These are phyloP conservation scores for Bicyclus anynana DNA, from an alignment of 1,140 invertebrate species.

Conservation along the genomic window DNA sequence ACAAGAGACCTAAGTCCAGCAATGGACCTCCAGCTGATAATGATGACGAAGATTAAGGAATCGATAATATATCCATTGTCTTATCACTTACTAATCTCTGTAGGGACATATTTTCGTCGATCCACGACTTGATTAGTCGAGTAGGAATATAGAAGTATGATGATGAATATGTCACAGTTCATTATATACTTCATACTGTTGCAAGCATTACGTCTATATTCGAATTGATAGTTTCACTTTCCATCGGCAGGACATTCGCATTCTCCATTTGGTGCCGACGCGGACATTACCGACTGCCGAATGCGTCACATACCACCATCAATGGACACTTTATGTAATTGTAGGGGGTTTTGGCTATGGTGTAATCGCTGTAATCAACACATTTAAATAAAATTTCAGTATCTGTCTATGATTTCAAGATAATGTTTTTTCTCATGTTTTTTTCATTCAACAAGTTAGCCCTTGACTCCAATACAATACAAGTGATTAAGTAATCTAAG, in stretches of 20 bases:
- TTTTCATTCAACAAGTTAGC: too few species aligned
- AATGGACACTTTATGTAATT: conserved; percentile 57
- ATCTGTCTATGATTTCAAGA: too few species aligned
- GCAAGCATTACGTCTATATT: conserved; percentile 67
- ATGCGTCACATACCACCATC: conserved; percentile 51
- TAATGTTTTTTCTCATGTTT: too few species aligned
- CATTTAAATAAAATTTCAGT: too few species aligned
- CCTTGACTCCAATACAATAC: too few species aligned
- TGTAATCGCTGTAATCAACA: conserved; percentile 6
- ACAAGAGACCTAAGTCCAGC: too few species aligned
- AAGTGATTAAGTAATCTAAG: too few species aligned
- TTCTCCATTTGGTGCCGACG: conserved; percentile 60
- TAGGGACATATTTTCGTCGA: conserved; percentile 48
- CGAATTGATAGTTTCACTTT: conserved; percentile 65
- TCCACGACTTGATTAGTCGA: conserved; percentile 54
- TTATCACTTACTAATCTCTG: conserved; percentile 60
- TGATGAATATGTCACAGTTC: conserved; percentile 51
- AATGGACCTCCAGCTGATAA: too few species aligned
- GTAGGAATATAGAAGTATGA: conserved; percentile 51
- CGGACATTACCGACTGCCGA: conserved; percentile 54
- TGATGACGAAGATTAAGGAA: too few species aligned
- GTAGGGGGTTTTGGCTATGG: conserved; percentile 35
- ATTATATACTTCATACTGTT: conserved; percentile 74
- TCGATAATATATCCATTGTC: neutral
- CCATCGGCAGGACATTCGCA: conserved; percentile 62